Evolutionary conservation across 2,888 invertebrate genomes (phyloP).

Genomic region (Pseudococcus jackbeardsleyi): DNA sequence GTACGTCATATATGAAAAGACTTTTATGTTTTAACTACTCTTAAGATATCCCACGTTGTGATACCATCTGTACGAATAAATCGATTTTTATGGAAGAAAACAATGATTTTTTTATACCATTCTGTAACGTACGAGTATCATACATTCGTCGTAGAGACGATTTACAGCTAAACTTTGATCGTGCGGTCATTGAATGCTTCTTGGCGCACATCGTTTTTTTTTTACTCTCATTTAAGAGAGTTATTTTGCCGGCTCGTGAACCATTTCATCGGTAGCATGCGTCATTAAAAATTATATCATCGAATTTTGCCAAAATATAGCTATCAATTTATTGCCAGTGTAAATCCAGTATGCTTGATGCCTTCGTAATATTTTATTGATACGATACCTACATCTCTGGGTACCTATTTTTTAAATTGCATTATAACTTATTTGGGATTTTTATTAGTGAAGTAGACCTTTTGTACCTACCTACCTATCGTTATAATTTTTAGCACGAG

Average conservation of each 20-base stretch:
- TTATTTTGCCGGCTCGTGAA: not conserved
- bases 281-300: conserved; percentile 1
- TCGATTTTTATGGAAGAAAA: conserved; percentile 45
- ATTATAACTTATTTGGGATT: not conserved
- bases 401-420: not conserved
- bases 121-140: not conserved
- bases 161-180: conserved; percentile 8
- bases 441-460: too few species aligned
- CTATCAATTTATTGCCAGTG: not conserved
- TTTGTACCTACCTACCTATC: not conserved
- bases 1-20: conserved; percentile 31
- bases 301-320: not conserved
- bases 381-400: not conserved
- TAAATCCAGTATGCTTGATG: not conserved
- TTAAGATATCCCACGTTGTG: conserved; percentile 22
- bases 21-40: conserved; percentile 43
- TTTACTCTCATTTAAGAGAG: not conserved
- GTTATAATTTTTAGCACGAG: not conserved
- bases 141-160: not conserved
- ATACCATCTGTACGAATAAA: conserved; percentile 18
- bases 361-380: not conserved
- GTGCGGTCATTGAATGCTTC: not conserved
- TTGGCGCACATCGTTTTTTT: not conserved
- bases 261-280: not conserved
- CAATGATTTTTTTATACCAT: conserved; percentile 3